Evolutionary conservation across 2,113 vertebrate genomes (phyloP).

Genomic region (Theristicus caerulescens): DNA sequence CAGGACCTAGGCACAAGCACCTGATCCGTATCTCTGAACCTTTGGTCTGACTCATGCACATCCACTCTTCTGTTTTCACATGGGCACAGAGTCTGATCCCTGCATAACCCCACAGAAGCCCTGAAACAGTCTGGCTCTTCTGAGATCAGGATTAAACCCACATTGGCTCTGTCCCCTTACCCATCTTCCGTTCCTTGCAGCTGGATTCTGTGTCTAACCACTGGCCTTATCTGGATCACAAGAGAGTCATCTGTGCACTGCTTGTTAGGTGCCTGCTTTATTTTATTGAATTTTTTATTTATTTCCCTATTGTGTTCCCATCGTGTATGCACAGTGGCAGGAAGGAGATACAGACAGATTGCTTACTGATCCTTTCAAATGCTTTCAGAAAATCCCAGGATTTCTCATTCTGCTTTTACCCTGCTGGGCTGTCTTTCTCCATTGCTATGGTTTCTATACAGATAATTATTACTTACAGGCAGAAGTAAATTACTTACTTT

Average conservation of each 20-base stretch:
- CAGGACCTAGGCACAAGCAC: not conserved
- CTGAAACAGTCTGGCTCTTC: not conserved
- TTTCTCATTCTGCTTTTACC: slow-evolving; percentile 29
- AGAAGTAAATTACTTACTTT: slow-evolving; percentile 49
- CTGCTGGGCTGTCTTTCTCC: slow-evolving; percentile 9
- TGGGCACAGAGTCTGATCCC: not conserved
- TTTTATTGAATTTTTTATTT: not conserved
- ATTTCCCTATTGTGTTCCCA: not conserved
- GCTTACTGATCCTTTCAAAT: not conserved
- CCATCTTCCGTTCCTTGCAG: not conserved
- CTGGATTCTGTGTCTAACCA: not conserved
- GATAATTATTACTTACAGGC: slow-evolving; percentile 38
- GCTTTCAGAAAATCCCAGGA: slow-evolving; percentile 23
- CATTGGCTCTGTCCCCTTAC: not conserved
- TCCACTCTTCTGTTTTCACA: not conserved
- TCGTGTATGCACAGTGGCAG: not conserved
- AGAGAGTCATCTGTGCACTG: not conserved
- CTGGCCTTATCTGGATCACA: not conserved
- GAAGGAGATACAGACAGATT: not conserved
- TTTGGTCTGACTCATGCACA: not conserved
- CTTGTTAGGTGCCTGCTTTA: not conserved
- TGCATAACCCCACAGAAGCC: not conserved
- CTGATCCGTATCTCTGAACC: not conserved
- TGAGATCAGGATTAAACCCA: not conserved
- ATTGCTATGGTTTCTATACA: slow-evolving; percentile 20